A percentile compares a stretch with the other conserved stretches of the same genome.
These are phyloP conservation scores for Vannuccia rotundouncinata DNA, from an alignment of 2,888 invertebrate genomes.

Conservation along the genomic window DNA sequence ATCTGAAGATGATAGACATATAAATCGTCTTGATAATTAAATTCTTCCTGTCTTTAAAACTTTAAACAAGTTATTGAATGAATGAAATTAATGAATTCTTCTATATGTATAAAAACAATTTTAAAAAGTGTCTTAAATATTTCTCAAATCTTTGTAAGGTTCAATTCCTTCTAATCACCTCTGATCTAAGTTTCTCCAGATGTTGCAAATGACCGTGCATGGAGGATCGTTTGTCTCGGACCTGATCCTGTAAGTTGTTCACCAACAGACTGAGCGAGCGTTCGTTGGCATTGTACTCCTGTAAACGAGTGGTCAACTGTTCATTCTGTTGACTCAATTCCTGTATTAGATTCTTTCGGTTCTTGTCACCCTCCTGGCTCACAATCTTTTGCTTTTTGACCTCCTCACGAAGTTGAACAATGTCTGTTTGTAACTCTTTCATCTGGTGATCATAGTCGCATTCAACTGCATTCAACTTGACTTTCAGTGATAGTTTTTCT, in stretches of 20 bases:
- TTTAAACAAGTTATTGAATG: no score
- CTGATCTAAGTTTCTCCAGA: constrained; percentile 76
- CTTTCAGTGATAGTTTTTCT: constrained; percentile 77
- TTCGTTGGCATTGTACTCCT: constrained; percentile 7
- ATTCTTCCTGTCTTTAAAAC: no score
- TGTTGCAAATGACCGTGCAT: constrained; percentile 81
- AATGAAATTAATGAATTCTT: no score
- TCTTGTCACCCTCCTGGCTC: constrained; percentile 28
- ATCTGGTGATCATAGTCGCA: constrained; percentile 80
- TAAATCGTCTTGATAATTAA: no score
- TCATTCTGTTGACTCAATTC: constrained; percentile 83
- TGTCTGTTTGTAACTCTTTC: constrained; percentile 78
- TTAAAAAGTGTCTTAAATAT: no score
- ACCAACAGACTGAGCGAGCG: constrained; percentile 3
- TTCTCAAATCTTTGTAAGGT: no score
- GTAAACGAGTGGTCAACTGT: constrained; percentile 71
- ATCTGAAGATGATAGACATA: constrained; percentile 60
- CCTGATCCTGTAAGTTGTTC: constrained; percentile 30
- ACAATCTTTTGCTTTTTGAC: constrained; percentile 58
- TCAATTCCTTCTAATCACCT: no score
- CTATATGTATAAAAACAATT: no score
- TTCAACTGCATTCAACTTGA: constrained; percentile 75
- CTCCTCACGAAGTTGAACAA: constrained; percentile 70
- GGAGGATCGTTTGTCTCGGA: constrained; percentile 61
- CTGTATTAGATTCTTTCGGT: constrained; percentile 59